Evolutionary conservation across 2,113 vertebrate species (phyloP), one percentile per base, ranked within the genome.

Genomic region (Echinops telfairi): DNA sequence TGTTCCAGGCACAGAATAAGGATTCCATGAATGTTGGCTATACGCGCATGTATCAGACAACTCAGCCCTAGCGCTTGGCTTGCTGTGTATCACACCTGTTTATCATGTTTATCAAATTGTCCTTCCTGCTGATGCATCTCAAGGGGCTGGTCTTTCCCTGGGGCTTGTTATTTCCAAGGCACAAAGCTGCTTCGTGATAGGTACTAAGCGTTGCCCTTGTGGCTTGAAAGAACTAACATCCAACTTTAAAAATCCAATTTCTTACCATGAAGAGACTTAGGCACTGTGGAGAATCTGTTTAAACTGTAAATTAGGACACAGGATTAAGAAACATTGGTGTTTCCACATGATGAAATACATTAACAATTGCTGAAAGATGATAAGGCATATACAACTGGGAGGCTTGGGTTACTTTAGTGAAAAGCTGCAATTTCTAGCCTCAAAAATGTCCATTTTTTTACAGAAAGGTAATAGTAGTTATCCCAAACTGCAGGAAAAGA

Each of bases 171-270:
- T 89, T 89, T 87, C 60, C 60, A 91, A 58, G n/a, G 68, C 19
- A 60, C 2, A 4, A 60, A 73, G 43, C 27, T 85, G 33, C 38
- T 62, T 78, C 31, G 36, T 78, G 83, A 90, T 76, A 16, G 60
- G 38, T 19, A 76, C 62, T 91, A 80, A 89, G 64, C 43, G 60
- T 75, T n/a, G 71, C 58, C 38, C 78, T 75, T 31, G 53, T 47
- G 77, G 38, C 82, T 81, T 92, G 47, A 75, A 84, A 82, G 81
- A 88, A 73, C 66, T 53, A 93, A 92, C 19, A 83, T 20, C 8
- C 47, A 12, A 77, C 82, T 91, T 75, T 27, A 68, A 90, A 83
- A 91, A 58, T 77, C 36, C 43, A 33, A 6, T 22, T 33, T 71
- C 64, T 17, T 40, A 14, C 47, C n/a, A 36, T 0, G 31, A 53